Evolutionary conservation across 2,888 invertebrate genomes (phyloP).

Genomic region (Cryptocephalus moraei): DNA sequence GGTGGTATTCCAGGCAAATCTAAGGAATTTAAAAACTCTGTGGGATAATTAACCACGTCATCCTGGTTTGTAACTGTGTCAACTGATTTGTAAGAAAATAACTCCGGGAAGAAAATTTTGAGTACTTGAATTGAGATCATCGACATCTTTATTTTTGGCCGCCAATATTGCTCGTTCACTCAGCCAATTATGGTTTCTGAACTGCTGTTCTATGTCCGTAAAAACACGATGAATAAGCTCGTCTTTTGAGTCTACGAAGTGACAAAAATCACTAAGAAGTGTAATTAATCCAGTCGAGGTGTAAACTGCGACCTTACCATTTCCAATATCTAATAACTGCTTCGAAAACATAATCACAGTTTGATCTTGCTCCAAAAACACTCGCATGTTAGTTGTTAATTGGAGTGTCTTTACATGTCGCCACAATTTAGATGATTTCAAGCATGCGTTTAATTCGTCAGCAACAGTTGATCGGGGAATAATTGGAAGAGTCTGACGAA

Average conservation of each 20-base stretch:
- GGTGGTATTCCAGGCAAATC: too few species aligned
- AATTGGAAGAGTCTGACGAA: too few species aligned
- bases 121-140: too few species aligned
- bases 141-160: neutral
- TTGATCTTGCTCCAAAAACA: neutral
- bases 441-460: neutral
- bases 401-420: neutral
- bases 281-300: constrained; percentile 1
- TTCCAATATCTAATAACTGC: neutral
- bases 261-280: neutral
- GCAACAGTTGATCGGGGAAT: too few species aligned
- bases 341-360: neutral
- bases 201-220: neutral
- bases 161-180: neutral
- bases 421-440: neutral
- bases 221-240: constrained; percentile 1
- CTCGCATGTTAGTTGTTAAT: neutral
- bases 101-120: too few species aligned
- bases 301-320: neutral
- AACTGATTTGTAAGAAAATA: too few species aligned
- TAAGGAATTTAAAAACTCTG: too few species aligned
- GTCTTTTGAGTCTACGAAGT: neutral
- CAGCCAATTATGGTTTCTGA: neutral
- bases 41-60: too few species aligned
- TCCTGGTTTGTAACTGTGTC: too few species aligned